Base-by-base conservation (phyloP, 2,888 invertebrate genomes). In the Rhagophthalmus giganteus region DNA sequence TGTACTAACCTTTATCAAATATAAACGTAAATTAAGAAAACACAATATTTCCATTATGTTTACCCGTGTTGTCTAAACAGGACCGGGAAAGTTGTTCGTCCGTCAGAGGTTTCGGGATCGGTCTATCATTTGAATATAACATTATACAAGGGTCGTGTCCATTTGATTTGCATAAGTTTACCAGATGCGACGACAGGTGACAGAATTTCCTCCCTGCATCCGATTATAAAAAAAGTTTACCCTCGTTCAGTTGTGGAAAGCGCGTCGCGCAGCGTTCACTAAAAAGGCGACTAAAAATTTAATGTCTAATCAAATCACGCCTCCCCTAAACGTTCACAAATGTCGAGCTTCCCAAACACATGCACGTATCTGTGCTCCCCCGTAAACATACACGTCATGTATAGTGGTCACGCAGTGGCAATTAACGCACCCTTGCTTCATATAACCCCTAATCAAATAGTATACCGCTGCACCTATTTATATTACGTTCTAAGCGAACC, bases 361-460 rank as follows among this genome's bases (percentile, higher is more conserved):
- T 57, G 51, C 52, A 54, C 62, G 58, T 60, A 60, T 60, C 62
- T 58, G 61, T 63, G 39, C 40, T 38, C 45, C 39, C 34, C 39
- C 45, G 35, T 47, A 52, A 52, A 52, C 46, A 52, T 42, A 47
- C 52, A 46, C 46, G 47, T 52, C 52, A 52, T 52, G 52, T 47
- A 47, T 37, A 47, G 46, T 47, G 52, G 52, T 52, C 52, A 52
- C 52, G 52, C 64, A 60, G 61, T 59, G 64, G 67, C 69, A 69
- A 69, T 69, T 69, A 69, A 69, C 69, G 67, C 68, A 65, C 69
- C 68, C 69, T 65, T 59, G 57, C 58, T 55, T 59, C 61, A 62
- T 61, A 66, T 66, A 65, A 63, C 63, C 62, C 61, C 65, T 65
- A 63, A 64, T 62, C 63, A 64, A 55, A 57, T 62, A 62, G 54